These are phyloP conservation scores for Erannis defoliaria DNA, from an alignment of 2,888 invertebrate species.

Conservation along the genomic window DNA sequence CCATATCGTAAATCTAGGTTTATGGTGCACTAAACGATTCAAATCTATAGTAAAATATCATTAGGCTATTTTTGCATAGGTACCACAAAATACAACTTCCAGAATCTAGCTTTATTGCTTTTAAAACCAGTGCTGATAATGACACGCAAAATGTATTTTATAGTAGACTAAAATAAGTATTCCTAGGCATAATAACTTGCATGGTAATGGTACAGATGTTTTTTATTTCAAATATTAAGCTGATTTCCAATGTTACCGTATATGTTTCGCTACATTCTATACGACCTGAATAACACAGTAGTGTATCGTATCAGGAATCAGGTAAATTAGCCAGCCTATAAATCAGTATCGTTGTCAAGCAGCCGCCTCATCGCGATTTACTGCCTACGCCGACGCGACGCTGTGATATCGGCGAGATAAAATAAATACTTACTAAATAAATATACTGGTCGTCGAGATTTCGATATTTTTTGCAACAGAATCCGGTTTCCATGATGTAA, in stretches of 20 bases:
- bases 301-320: constrained; percentile 34
- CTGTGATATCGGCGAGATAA: constrained; percentile 34
- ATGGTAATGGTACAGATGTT: no score
- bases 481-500: constrained; percentile 38
- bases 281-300: constrained; percentile 21
- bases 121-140: no score
- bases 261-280: constrained; percentile 16
- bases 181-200: no score
- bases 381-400: constrained; percentile 35
- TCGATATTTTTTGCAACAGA: constrained; percentile 39
- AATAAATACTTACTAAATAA: constrained; percentile 43
- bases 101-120: neutral
- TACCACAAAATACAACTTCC: neutral
- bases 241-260: no score
- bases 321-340: constrained; percentile 55
- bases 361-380: constrained; percentile 46
- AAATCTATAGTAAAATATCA: neutral
- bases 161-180: no score
- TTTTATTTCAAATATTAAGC: no score
- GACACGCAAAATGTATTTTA: neutral
- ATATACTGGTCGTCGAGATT: constrained; percentile 34
- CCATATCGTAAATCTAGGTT: constrained; percentile 1
- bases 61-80: neutral
- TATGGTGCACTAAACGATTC: neutral
- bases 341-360: constrained; percentile 57